A percentile compares a stretch with the other conserved stretches of the same genome.
phyloP scores from a whole-genome alignment of 2,888 invertebrate genomes.

The Celastrina argiolus region DNA sequence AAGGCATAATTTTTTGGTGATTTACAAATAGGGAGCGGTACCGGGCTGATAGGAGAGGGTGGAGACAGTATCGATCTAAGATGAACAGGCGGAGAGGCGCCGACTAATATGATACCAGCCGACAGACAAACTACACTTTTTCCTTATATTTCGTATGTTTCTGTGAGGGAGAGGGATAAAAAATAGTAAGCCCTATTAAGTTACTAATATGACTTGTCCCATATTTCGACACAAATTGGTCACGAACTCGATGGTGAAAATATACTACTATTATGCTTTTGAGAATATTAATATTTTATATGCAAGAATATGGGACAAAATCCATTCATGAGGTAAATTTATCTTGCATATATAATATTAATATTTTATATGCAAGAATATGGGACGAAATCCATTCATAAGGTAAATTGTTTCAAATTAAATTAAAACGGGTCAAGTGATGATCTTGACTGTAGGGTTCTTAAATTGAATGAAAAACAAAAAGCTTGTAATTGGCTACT shows the following conservation, averaged over 20 bases:
- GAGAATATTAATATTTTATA: no score
- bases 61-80: slow-evolving; percentile 68
- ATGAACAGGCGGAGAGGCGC: slow-evolving; percentile 45
- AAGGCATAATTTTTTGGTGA: background rate
- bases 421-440: no score
- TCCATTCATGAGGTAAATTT: no score
- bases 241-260: no score
- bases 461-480: background rate
- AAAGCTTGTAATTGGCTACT: background rate
- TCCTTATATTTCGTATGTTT: background rate
- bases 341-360: no score
- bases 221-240: background rate
- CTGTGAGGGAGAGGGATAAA: background rate
- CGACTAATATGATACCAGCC: slow-evolving; percentile 35
- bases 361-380: no score
- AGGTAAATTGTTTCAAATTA: no score
- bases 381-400: no score
- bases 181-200: background rate
- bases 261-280: no score
- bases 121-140: slow-evolving; percentile 3
- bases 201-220: background rate
- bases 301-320: no score
- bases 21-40: background rate
- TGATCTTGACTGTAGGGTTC: background rate
- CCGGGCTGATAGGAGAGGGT: slow-evolving; percentile 37